Percentiles rank a stretch among this genome's conserved stretches.
phyloP scores from a whole-genome alignment of 2,888 invertebrate species.

The Acronicta psi region DNA sequence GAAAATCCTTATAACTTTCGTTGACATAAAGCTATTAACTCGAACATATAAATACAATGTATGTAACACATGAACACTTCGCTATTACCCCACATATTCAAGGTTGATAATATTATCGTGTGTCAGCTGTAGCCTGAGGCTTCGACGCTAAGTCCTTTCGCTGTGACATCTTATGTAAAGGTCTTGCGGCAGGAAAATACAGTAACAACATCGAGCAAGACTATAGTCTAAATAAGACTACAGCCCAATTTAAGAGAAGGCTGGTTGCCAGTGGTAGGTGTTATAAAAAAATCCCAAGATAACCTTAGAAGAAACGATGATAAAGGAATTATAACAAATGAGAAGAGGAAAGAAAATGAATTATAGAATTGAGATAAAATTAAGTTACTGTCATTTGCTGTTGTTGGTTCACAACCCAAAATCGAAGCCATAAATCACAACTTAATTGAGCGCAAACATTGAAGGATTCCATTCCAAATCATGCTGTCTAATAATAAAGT shows the following conservation, averaged over 20 bases:
- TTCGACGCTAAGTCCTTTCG: slow-evolving; percentile 40
- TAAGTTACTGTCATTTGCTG: slow-evolving; percentile 2
- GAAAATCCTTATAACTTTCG: slow-evolving; percentile 11
- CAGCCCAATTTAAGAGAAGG: too few species aligned
- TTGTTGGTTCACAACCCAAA: slow-evolving; percentile 12
- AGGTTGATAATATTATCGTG: slow-evolving; percentile 52
- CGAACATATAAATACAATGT: slow-evolving; percentile 14
- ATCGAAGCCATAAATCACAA: slow-evolving; percentile 21
- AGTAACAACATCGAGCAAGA: neutral
- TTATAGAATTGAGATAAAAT: neutral
- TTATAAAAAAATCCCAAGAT: slow-evolving; percentile 1
- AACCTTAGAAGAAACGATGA: neutral
- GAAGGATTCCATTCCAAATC: neutral
- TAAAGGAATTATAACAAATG: neutral
- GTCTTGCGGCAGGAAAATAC: slow-evolving; percentile 36
- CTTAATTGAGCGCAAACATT: slow-evolving; percentile 16
- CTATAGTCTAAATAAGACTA: too few species aligned
- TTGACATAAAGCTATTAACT: slow-evolving; percentile 20
- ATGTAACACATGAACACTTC: slow-evolving; percentile 35
- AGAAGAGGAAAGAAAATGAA: slow-evolving; percentile 9
- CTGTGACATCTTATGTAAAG: slow-evolving; percentile 48
- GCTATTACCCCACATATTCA: slow-evolving; percentile 59
- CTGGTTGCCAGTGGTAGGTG: neutral
- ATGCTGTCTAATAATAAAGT: neutral
- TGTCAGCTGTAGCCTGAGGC: slow-evolving; percentile 48